Evolutionary conservation across 2,888 invertebrate species (phyloP).

Genomic region (Ectemnius continuus): DNA sequence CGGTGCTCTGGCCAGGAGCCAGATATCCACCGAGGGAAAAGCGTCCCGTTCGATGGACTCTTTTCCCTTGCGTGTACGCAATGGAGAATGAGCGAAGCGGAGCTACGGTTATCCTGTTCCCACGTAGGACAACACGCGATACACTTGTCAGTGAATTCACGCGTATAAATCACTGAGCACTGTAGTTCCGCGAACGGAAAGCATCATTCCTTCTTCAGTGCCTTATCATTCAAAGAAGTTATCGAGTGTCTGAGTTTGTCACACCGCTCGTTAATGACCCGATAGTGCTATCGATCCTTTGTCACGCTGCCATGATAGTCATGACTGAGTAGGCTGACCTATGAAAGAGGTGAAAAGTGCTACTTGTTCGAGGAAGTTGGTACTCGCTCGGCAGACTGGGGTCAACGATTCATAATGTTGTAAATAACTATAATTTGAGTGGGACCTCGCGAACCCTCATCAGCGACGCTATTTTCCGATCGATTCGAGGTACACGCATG

Average conservation of each 20-base stretch:
- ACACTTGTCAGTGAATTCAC: not conserved
- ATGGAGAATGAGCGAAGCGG: constrained; percentile 25
- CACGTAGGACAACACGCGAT: constrained; percentile 6
- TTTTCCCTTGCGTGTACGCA: constrained; percentile 43
- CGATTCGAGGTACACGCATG: too few relatives aligned
- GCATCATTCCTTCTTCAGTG: not conserved
- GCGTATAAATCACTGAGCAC: constrained; percentile 49
- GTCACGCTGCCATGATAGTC: not conserved
- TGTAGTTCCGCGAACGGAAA: constrained; percentile 32
- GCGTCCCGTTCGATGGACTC: constrained; percentile 37
- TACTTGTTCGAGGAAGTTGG: not conserved
- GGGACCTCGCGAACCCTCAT: too few relatives aligned
- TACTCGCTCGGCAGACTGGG: not conserved
- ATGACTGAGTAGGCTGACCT: not conserved
- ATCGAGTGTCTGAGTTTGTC: constrained; percentile 5
- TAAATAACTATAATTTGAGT: too few relatives aligned
- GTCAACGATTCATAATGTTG: constrained; percentile 9
- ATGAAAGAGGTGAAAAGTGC: constrained; percentile 1
- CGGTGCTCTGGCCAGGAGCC: constrained; percentile 47
- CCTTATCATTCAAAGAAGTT: not conserved
- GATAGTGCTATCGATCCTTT: not conserved
- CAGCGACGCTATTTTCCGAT: too few relatives aligned
- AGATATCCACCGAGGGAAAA: constrained; percentile 32
- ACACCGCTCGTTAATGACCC: not conserved
- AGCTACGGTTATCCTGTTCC: constrained; percentile 16